These are phyloP conservation scores for Oreohelix idahoensis DNA, from an alignment of 1,140 invertebrate genomes.

Conservation along the genomic window DNA sequence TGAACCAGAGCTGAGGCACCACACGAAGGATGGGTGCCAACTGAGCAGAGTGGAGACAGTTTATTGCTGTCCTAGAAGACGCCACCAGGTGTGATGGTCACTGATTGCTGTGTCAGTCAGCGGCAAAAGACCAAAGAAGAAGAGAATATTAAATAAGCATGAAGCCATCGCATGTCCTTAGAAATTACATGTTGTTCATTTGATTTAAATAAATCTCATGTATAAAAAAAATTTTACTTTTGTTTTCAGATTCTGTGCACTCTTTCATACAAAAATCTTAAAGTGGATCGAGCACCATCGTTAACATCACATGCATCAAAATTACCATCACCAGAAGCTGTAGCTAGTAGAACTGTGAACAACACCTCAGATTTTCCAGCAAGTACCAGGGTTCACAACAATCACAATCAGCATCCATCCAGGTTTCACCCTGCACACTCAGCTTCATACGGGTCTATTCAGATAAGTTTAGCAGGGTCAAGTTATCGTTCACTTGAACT, in stretches of 20 bases:
- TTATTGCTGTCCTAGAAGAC: too few relatives aligned
- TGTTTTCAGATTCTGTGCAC: constrained; percentile 19
- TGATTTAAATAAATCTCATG: too few relatives aligned
- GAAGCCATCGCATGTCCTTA: too few relatives aligned
- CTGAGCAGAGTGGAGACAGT: too few relatives aligned
- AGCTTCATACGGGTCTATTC: constrained; percentile 17
- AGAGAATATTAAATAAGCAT: too few relatives aligned
- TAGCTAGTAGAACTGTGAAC: background rate
- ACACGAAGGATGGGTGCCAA: too few relatives aligned
- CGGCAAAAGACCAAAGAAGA: too few relatives aligned
- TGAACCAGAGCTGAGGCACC: too few relatives aligned
- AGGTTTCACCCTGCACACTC: background rate
- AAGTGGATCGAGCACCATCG: background rate
- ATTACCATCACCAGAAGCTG: background rate
- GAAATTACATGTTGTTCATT: too few relatives aligned
- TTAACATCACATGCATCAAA: background rate
- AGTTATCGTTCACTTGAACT: background rate
- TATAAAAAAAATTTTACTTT: background rate
- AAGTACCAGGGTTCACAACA: background rate
- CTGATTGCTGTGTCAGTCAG: too few relatives aligned
- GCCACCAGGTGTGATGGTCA: too few relatives aligned
- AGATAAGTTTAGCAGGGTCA: constrained; percentile 7
- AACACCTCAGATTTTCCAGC: background rate
- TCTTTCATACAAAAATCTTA: background rate
- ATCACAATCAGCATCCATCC: too few relatives aligned